phyloP scores from a whole-genome alignment of 2,113 vertebrate genomes.

The Prietella phreatophila region DNA sequence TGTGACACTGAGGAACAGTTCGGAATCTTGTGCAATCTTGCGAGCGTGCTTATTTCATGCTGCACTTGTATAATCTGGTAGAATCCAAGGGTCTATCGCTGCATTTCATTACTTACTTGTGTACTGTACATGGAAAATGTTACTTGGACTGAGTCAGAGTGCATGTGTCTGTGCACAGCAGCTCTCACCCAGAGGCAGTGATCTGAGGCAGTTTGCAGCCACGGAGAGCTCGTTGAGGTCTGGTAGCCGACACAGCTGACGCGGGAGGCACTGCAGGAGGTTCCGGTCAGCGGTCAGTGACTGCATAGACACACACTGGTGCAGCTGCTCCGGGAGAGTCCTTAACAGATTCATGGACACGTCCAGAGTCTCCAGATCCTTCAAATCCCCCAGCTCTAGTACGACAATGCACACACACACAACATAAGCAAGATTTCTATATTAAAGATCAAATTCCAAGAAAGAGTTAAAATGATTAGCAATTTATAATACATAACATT shows the following conservation, averaged over 20 bases:
- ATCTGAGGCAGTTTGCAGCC: constrained; percentile 88
- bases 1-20: background rate
- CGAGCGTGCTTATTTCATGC: background rate
- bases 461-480: background rate
- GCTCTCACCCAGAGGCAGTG: constrained; percentile 85
- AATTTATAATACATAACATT: background rate
- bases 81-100: background rate
- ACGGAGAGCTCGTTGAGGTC: constrained; percentile 96
- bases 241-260: constrained; percentile 90
- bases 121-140: background rate
- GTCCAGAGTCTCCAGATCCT: constrained; percentile 90
- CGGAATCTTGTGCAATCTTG: constrained; percentile 6
- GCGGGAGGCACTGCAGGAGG: constrained; percentile 81
- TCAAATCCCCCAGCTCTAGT: constrained; percentile 89
- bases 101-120: background rate
- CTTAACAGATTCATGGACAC: constrained; percentile 88
- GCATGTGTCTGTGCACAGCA: background rate
- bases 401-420: background rate
- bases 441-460: background rate
- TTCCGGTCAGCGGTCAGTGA: constrained; percentile 90
- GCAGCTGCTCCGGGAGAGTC: constrained; percentile 83
- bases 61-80: background rate
- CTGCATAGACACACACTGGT: constrained; percentile 90
- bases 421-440: background rate
- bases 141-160: background rate